phyloP scores from a whole-genome alignment of 2,113 vertebrate species.

The Solea senegalensis region DNA sequence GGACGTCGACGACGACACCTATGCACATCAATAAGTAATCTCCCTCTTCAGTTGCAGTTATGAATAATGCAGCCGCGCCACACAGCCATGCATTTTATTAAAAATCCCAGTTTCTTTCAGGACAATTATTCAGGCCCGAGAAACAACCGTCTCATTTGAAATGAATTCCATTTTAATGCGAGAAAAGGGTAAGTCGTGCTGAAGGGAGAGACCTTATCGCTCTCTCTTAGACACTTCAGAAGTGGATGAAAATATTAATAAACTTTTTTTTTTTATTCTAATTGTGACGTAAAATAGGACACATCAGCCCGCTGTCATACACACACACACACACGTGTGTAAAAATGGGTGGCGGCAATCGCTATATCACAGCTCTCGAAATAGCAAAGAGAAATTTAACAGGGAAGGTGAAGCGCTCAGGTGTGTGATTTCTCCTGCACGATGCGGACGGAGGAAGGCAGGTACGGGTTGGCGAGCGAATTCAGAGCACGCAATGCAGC shows the following conservation, averaged over 20 bases:
- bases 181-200: constrained; percentile 6
- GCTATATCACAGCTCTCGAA: constrained; percentile 26
- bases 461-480: constrained; percentile 22
- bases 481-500: constrained; percentile 25
- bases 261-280: constrained; percentile 33
- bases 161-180: constrained; percentile 47
- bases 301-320: constrained; percentile 36
- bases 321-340: not conserved
- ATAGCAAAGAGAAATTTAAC: constrained; percentile 55
- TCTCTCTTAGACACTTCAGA: constrained; percentile 13
- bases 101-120: constrained; percentile 56
- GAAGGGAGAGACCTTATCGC: constrained; percentile 25
- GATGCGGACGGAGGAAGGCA: constrained; percentile 48
- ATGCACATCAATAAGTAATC: constrained; percentile 68
- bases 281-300: constrained; percentile 54
- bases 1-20: constrained; percentile 18
- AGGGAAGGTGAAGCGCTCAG: constrained; percentile 47
- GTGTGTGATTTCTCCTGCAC: constrained; percentile 52
- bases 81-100: constrained; percentile 44
- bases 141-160: constrained; percentile 44
- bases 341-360: no score
- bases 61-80: constrained; percentile 68
- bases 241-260: constrained; percentile 54
- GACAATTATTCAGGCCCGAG: constrained; percentile 54
- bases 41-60: constrained; percentile 40